Base-by-base conservation (phyloP, 2,888 invertebrate genomes). In the Neria commutata region DNA sequence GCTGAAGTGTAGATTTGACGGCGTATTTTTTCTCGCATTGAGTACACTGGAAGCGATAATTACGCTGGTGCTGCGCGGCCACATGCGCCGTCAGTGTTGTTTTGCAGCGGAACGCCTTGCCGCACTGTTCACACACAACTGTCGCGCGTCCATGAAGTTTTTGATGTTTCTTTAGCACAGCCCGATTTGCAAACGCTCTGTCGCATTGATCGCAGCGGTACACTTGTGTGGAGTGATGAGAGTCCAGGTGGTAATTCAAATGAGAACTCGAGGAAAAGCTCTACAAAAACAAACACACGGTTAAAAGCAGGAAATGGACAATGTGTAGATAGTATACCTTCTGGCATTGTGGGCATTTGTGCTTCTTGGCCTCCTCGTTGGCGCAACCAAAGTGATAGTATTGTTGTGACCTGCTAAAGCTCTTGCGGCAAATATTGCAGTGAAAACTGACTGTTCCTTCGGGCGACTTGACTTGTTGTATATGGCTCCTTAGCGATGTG, bases 181-280 rank as follows among this genome's bases (percentile, higher is more conserved):
- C 86, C 75, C 85, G 85, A 66, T 90, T 89, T 33, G 86, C 85
- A 78, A 91, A 92, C 25, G 85, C 83, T 74, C 89, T 90, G 1
- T 84, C 83, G 68, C 92, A 92, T 1, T 58, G 26, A 3, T 48
- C 54, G 26, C 79, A 79, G 5, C 57, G 33, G 29, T 71, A 69
- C 3, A 60, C 58, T 1, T 63, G 48, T 1, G 61, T 64, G 5
- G 60, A 54, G 14, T 54, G 45, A 68, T 92, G 91, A 21, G 86
- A 86, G 16, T 88, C 84, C 75, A 87, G 84, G 68, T 92, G 92
- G 66, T 91, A 88, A 71, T 90, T 87, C 65, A 87, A 86, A 76
- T 92, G 92, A 0, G 90, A 88, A 56, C 86, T 86, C 4, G 87
- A 86, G 2, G 88, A 86, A 75, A 92, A 92, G 52, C 85, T 85